These are phyloP conservation scores for Peucedramus taeniatus DNA, from an alignment of 2,113 vertebrate genomes.

Conservation along the genomic window DNA sequence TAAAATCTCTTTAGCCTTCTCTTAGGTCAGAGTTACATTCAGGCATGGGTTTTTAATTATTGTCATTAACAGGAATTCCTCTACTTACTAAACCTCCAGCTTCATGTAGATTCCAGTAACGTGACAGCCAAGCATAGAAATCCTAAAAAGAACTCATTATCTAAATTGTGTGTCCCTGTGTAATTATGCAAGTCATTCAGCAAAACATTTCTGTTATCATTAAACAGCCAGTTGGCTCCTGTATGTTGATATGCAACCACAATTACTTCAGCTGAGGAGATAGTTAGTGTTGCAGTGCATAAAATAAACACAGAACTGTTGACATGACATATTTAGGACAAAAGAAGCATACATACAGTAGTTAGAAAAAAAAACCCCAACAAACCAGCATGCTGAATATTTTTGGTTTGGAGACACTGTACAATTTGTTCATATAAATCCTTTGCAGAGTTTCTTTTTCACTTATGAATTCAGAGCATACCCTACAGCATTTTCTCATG, in stretches of 20 bases:
- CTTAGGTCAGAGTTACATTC: neutral
- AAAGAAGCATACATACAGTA: neutral
- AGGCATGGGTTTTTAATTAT: neutral
- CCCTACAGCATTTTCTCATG: constrained; percentile 26
- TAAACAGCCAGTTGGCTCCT: neutral
- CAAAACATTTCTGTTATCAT: constrained; percentile 7
- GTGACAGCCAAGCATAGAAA: neutral
- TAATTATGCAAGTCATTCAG: neutral
- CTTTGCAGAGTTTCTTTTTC: neutral
- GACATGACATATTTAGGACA: constrained; percentile 49
- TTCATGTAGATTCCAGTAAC: neutral
- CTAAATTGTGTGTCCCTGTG: neutral
- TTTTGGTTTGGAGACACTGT: neutral
- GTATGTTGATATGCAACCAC: neutral
- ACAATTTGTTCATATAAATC: constrained; percentile 42
- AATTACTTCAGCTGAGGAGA: neutral
- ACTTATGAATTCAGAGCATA: constrained; percentile 28
- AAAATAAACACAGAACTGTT: constrained; percentile 2
- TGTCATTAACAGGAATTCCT: neutral
- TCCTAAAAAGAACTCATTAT: neutral
- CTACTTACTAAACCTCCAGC: neutral
- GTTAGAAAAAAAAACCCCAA: neutral
- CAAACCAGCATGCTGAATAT: neutral
- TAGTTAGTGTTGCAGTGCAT: neutral
- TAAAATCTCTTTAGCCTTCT: neutral